Conservation (phyloP, 2,888 invertebrate genomes). For the Orthosia gracilis region DNA sequence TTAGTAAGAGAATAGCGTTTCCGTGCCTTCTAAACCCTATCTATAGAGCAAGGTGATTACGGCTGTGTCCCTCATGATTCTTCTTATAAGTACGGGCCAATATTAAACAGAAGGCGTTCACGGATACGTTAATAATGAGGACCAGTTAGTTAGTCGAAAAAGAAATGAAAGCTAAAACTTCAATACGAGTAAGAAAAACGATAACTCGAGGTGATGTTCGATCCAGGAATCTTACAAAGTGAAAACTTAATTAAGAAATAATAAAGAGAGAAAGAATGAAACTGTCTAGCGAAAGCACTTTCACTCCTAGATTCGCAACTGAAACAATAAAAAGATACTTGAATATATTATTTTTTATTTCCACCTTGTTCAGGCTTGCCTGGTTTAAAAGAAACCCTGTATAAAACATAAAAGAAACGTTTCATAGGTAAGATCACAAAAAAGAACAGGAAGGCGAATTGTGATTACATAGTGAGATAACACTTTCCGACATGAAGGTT, state of each 20-base stretch:
- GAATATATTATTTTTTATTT: constrained; percentile 37
- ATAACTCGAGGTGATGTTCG: background rate
- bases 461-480: background rate
- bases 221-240: constrained; percentile 2
- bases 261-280: constrained; percentile 4
- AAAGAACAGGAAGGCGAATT: constrained; percentile 11
- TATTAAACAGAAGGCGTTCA: no score
- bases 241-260: constrained; percentile 27
- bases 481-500: no score
- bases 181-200: background rate
- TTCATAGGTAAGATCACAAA: background rate
- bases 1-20: no score
- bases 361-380: constrained; percentile 27
- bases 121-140: no score
- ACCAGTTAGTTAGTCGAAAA: background rate
- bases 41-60: no score
- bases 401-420: constrained; percentile 42
- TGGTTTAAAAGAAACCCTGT: constrained; percentile 37
- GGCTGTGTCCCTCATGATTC: no score
- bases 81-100: no score
- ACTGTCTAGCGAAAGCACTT: constrained; percentile 24
- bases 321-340: constrained; percentile 50
- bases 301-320: constrained; percentile 18
- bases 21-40: no score
- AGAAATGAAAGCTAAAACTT: background rate